Evolutionary conservation across 2,888 invertebrate species (phyloP).

Genomic region (Buathra laborator): DNA sequence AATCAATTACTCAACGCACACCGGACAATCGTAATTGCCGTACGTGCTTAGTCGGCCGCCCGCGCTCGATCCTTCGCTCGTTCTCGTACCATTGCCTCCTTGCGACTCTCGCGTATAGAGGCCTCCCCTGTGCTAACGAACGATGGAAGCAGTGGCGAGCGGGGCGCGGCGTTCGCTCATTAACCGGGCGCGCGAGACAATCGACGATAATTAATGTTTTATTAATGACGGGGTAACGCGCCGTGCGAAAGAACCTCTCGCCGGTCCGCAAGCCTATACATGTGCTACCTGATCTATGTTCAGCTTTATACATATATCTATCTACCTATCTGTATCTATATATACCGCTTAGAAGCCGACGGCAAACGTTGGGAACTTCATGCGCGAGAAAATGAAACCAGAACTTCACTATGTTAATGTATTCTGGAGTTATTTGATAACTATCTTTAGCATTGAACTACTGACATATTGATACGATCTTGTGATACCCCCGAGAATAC

Average conservation of each 20-base stretch:
- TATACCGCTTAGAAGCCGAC: slow-evolving; percentile 26
- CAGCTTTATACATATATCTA: background rate
- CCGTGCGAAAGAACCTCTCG: slow-evolving; percentile 74
- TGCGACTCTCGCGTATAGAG: slow-evolving; percentile 49
- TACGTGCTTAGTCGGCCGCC: slow-evolving; percentile 61
- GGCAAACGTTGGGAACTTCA: slow-evolving; percentile 60
- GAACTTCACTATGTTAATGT: slow-evolving; percentile 18
- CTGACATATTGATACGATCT: slow-evolving; percentile 50
- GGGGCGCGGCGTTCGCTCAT: slow-evolving; percentile 74
- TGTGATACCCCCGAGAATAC: background rate
- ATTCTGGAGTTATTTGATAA: slow-evolving; percentile 43
- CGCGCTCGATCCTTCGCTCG: slow-evolving; percentile 63
- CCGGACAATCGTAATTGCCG: slow-evolving; percentile 78
- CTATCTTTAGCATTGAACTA: slow-evolving; percentile 62
- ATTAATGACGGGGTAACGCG: slow-evolving; percentile 75
- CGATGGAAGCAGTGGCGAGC: slow-evolving; percentile 36
- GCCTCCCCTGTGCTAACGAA: slow-evolving; percentile 40
- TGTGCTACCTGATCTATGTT: slow-evolving; percentile 7
- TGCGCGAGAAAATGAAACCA: slow-evolving; percentile 58
- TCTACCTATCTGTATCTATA: slow-evolving; percentile 7
- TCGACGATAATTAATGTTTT: slow-evolving; percentile 78
- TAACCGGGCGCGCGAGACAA: slow-evolving; percentile 76
- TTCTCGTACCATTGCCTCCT: slow-evolving; percentile 48
- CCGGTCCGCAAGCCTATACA: slow-evolving; percentile 40
- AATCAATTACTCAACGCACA: slow-evolving; percentile 74